Evolutionary conservation across 2,797 vertebrate species (phyloP).

Genomic region (Anas capensis): DNA sequence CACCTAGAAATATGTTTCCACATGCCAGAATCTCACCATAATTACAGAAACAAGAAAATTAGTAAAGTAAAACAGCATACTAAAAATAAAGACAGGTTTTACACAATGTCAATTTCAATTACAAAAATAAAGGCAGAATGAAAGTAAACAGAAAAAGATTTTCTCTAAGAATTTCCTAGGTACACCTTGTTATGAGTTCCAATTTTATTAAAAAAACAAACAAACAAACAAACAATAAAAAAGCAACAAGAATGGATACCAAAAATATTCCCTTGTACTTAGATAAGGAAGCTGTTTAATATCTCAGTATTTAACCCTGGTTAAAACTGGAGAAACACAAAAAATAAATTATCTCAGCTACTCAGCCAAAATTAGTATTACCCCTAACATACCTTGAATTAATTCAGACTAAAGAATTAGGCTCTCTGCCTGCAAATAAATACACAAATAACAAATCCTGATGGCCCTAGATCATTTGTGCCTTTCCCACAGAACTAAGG

Average conservation of each 20-base stretch:
- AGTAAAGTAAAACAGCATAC: not conserved
- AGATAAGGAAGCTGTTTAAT: not conserved
- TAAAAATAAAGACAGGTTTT: not conserved
- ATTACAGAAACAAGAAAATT: not conserved
- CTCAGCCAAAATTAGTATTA: not conserved
- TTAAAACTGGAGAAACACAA: not conserved
- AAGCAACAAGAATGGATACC: not conserved
- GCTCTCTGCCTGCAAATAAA: not conserved
- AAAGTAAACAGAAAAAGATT: not conserved
- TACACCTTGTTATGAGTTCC: not conserved
- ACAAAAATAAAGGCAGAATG: not conserved
- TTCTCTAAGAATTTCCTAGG: not conserved
- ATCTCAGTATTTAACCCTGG: not conserved
- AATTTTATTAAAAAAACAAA: not conserved
- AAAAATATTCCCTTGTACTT: not conserved
- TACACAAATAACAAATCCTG: not conserved
- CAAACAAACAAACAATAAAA: not conserved
- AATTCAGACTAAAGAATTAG: not conserved
- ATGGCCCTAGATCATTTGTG: not conserved
- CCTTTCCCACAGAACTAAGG: not conserved
- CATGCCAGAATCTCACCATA: not conserved
- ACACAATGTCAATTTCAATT: not conserved
- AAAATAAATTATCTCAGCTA: not conserved
- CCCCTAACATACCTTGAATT: not conserved
- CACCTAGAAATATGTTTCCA: not conserved